Evolutionary conservation across 2,888 invertebrate genomes (phyloP).

Genomic region (Agrochola lota): DNA sequence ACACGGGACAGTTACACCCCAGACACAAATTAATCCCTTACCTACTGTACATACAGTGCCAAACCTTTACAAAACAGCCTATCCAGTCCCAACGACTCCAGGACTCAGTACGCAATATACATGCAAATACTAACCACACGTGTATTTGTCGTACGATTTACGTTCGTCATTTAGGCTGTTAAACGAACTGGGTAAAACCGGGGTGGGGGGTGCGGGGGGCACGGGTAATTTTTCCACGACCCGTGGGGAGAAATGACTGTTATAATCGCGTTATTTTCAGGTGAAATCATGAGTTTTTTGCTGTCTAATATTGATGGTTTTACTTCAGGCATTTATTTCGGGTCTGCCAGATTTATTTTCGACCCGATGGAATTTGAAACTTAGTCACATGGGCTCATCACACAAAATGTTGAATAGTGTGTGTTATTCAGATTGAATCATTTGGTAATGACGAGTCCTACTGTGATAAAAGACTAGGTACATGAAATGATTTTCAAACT

Average conservation of each 20-base stretch:
- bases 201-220: conserved; percentile 1
- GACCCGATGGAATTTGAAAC: not conserved
- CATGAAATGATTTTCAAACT: not conserved
- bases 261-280: conserved; percentile 60
- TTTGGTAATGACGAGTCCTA: not conserved
- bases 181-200: conserved; percentile 57
- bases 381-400: not conserved
- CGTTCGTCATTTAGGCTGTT: conserved; percentile 69
- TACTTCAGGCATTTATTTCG: not conserved
- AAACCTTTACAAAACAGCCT: not conserved
- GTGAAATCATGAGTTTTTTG: conserved; percentile 47
- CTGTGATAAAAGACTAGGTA: too few relatives aligned
- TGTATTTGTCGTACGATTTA: conserved; percentile 68
- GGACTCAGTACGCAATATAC: conserved; percentile 66
- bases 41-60: not conserved
- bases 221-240: conserved; percentile 61
- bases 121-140: conserved; percentile 72
- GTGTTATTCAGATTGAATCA: not conserved
- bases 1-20: too few relatives aligned
- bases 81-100: conserved; percentile 19
- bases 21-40: too few relatives aligned
- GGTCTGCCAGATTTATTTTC: not conserved
- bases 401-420: too few relatives aligned
- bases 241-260: conserved; percentile 51
- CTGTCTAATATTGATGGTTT: conserved; percentile 17